Percentiles rank a stretch among this genome's conserved stretches.
These are phyloP conservation scores for Geococcyx californianus DNA, from an alignment of 2,113 vertebrate species.

Conservation along the genomic window DNA sequence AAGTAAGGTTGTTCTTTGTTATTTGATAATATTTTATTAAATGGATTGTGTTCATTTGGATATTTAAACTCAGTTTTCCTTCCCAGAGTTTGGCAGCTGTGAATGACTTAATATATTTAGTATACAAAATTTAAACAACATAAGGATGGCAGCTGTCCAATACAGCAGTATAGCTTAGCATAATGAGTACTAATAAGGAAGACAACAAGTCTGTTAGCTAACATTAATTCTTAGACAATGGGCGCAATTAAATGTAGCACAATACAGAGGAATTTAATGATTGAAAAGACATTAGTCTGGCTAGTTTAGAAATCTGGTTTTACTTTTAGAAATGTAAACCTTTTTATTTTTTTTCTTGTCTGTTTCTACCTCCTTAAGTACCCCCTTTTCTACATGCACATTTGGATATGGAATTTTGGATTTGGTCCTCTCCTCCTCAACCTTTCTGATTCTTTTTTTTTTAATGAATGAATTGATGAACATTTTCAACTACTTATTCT, in stretches of 20 bases:
- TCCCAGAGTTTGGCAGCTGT: background rate
- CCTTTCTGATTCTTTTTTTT: background rate
- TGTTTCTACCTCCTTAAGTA: background rate
- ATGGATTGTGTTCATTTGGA: background rate
- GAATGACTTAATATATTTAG: background rate
- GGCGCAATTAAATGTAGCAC: background rate
- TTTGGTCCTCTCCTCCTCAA: background rate
- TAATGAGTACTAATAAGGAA: constrained; percentile 17
- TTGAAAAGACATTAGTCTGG: background rate
- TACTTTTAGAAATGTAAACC: background rate
- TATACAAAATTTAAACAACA: constrained; percentile 1
- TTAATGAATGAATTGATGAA: background rate
- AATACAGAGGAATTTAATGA: background rate
- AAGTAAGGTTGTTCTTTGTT: background rate
- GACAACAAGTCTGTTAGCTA: constrained; percentile 46
- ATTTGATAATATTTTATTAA: background rate
- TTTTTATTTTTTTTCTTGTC: background rate
- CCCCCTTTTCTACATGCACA: background rate
- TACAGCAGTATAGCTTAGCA: background rate
- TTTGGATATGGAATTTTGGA: background rate
- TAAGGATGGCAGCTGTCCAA: constrained; percentile 33
- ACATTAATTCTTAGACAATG: background rate
- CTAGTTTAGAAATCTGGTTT: background rate
- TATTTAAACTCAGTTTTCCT: background rate
- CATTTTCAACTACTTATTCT: background rate